Evolutionary conservation across 2,797 vertebrate species (phyloP).

Genomic region (Lepus oiostolus): DNA sequence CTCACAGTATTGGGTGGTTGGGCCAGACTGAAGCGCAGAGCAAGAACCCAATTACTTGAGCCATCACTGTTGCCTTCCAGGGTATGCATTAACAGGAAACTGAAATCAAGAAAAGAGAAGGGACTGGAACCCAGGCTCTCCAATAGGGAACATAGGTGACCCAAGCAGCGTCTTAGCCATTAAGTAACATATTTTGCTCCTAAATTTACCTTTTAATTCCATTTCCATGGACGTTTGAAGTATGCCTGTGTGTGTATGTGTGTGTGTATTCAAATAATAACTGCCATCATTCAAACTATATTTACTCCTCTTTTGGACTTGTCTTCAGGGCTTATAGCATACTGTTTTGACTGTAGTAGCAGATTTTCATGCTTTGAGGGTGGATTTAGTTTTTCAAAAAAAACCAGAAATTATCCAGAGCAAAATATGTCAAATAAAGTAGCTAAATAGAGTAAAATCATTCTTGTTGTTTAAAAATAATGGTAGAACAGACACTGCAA

Average conservation of each 20-base stretch:
- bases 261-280: background rate
- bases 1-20: no score
- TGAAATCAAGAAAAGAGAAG: no score
- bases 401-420: slow-evolving; percentile 45
- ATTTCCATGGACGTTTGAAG: no score
- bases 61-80: no score
- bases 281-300: background rate
- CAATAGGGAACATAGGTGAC: no score
- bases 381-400: slow-evolving; percentile 49
- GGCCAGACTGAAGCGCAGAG: no score
- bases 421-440: slow-evolving; percentile 33
- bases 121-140: no score
- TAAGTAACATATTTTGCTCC: no score
- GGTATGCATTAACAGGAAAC: no score
- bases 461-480: slow-evolving; percentile 56
- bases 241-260: background rate
- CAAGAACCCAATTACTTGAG: no score
- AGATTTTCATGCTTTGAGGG: slow-evolving; percentile 55
- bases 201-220: no score
- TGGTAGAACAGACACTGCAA: background rate
- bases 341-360: slow-evolving; percentile 29
- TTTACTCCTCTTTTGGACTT: slow-evolving; percentile 50
- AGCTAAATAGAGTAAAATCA: slow-evolving; percentile 27
- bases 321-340: slow-evolving; percentile 26
- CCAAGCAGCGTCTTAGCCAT: no score